Evolutionary conservation across 2,888 invertebrate species (phyloP).

Genomic region (Euplagia quadripunctaria): DNA sequence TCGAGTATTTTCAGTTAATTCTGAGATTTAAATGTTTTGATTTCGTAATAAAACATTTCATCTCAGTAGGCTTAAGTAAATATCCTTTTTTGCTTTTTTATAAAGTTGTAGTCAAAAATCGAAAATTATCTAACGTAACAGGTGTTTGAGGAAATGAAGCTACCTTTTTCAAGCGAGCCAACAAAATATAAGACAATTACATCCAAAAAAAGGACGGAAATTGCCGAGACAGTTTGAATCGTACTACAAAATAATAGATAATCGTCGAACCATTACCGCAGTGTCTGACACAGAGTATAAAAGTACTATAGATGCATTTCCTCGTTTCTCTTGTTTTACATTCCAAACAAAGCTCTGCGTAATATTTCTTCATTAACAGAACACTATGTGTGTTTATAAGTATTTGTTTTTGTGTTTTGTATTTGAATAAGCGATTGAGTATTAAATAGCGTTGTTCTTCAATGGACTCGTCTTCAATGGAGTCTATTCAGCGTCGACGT

Average conservation of each 20-base stretch:
- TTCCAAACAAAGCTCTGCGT: background rate
- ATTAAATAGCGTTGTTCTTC: conserved; percentile 32
- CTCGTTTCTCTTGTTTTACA: conserved; percentile 1
- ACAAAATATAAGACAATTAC: conserved; percentile 8
- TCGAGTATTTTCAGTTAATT: background rate
- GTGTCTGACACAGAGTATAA: background rate
- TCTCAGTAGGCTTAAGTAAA: background rate
- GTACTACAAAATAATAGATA: conserved; percentile 14
- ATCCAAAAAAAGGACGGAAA: conserved; percentile 13
- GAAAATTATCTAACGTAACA: background rate
- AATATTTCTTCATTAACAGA: conserved; percentile 9
- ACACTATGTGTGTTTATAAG: conserved; percentile 20
- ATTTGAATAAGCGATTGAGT: conserved; percentile 35
- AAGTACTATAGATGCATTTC: conserved; percentile 6
- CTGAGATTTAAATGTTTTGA: background rate
- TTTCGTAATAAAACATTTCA: background rate
- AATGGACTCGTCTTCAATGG: conserved; percentile 53
- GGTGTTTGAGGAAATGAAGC: conserved; percentile 11
- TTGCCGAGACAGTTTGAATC: conserved; percentile 13
- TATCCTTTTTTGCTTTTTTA: background rate
- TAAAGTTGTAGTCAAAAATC: background rate
- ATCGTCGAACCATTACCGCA: conserved; percentile 11
- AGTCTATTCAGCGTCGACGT: conserved; percentile 51
- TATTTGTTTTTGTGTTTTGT: conserved; percentile 29
- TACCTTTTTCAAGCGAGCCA: conserved; percentile 13